Evolutionary conservation across 2,113 vertebrate genomes (phyloP), one percentile per base, ranked within the genome.

Genomic region (Semnornis frantzii): DNA sequence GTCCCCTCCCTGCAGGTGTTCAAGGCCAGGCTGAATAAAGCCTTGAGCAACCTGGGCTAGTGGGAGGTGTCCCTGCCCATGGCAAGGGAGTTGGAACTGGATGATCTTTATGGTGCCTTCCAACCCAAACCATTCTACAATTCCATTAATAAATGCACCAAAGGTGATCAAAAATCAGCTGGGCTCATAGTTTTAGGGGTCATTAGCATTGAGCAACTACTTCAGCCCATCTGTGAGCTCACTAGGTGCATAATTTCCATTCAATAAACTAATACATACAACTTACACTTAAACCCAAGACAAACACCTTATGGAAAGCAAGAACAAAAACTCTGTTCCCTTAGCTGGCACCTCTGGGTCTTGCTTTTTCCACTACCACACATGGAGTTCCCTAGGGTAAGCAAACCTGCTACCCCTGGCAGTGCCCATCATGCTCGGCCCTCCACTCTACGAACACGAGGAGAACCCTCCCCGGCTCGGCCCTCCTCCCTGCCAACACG

Each of bases 401-500:
- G 37, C 4, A 10, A 64, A 50, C 12, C 33, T 18, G 1, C 11
- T 4, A 4, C 60, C 63, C 44, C 15, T 42, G 30, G 72, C 31
- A 11, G 55, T 82, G 15, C 42, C 27, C 80, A 46, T 33, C 1
- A 3, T 12, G 58, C n/a, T 48, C 68, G 14, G 60, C 72, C 50
- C 9, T 2, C 55, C 48, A 12, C 5, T 15, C 31, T 8, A 0
- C 3, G 10, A n/a, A 19, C 54, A 17, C 18, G 16, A 18, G 25
- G 33, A 31, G 18, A 30, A 42, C 10, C 37, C 71, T 15, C 42
- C 42, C 42, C 5, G 14, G 37, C 37, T 39, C 37, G 11, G 37
- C 37, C 37, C 37, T 37, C 37, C 37, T 9, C 37, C 8, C 9
- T 37, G 9, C 9, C 8, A 9, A 37, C 37, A 37, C 37, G 37